Evolutionary conservation across 2,113 vertebrate species (phyloP).

Genomic region (Atherinomorus stipes): DNA sequence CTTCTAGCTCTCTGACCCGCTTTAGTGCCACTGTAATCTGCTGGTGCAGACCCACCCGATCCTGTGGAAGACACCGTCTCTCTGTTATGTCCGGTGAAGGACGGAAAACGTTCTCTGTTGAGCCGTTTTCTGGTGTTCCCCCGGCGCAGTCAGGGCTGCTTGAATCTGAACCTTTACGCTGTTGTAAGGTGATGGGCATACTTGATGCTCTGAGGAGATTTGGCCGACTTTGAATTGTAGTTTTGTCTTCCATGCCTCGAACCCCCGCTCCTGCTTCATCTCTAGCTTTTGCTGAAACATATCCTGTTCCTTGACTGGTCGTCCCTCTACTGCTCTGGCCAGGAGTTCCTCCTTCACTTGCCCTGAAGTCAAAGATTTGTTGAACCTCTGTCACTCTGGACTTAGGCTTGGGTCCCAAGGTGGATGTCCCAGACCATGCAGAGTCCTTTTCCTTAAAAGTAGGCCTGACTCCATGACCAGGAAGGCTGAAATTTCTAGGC

Average conservation of each 20-base stretch:
- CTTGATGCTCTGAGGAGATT: conserved; percentile 93
- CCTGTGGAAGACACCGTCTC: conserved; percentile 52
- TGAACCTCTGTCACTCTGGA: conserved; percentile 84
- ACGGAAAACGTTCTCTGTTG: conserved; percentile 72
- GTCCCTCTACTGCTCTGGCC: conserved; percentile 38
- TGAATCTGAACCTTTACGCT: conserved; percentile 78
- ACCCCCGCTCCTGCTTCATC: conserved; percentile 65
- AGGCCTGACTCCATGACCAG: conserved; percentile 82
- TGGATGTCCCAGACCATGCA: conserved; percentile 84
- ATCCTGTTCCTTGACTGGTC: conserved; percentile 60
- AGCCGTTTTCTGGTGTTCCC: conserved; percentile 67
- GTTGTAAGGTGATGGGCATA: conserved; percentile 90
- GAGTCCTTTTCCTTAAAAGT: conserved; percentile 79
- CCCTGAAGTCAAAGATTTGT: conserved; percentile 77
- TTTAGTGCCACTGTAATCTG: conserved; percentile 80
- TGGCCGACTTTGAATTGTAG: conserved; percentile 82
- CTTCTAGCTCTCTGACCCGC: conserved; percentile 82
- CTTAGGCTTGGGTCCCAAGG: conserved; percentile 84
- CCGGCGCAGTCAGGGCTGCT: conserved; percentile 60
- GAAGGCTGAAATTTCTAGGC: conserved; percentile 96
- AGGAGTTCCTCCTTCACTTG: conserved; percentile 58
- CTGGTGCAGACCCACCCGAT: conserved; percentile 73
- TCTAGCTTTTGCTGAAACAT: conserved; percentile 72
- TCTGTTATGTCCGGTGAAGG: conserved; percentile 73
- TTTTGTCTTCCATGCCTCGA: conserved; percentile 68